These are phyloP conservation scores for Cyprinella venusta DNA, from an alignment of 2,797 vertebrate genomes.

Conservation along the genomic window DNA sequence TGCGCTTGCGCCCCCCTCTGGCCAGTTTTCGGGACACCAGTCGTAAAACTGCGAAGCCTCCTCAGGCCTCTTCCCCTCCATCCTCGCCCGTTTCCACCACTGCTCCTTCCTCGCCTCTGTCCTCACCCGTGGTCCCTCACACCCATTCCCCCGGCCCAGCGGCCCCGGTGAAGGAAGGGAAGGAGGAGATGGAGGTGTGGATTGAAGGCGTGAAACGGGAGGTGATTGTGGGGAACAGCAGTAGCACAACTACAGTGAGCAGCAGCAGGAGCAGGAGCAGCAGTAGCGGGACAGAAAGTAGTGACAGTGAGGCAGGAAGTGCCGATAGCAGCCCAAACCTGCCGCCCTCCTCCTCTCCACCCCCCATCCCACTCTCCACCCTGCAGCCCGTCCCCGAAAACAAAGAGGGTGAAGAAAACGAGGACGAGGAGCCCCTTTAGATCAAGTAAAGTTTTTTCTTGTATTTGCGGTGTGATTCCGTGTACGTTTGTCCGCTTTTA, in stretches of 20 bases:
- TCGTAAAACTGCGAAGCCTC: conserved; percentile 71
- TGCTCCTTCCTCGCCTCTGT: conserved; percentile 9
- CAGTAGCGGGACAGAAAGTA: conserved; percentile 39
- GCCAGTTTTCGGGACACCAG: conserved; percentile 88
- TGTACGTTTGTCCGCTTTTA: conserved; percentile 25
- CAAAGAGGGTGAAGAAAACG: conserved; percentile 55
- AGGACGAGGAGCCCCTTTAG: conserved; percentile 74
- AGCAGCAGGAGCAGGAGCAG: conserved; percentile 19
- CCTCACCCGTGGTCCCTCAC: conserved; percentile 9
- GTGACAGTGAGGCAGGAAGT: conserved; percentile 52
- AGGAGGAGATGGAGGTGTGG: conserved; percentile 72
- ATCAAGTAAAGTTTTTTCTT: conserved; percentile 53
- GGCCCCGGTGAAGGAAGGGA: background rate
- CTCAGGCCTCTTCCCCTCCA: conserved; percentile 60
- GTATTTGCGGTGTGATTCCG: conserved; percentile 55
- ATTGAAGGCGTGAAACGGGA: conserved; percentile 64
- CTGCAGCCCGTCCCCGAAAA: conserved; percentile 57
- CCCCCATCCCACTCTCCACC: conserved; percentile 61
- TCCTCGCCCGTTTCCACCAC: conserved; percentile 31
- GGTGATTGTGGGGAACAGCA: conserved; percentile 56
- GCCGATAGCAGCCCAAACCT: conserved; percentile 61
- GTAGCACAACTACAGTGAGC: conserved; percentile 44
- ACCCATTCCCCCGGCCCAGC: background rate
- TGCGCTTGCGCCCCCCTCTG: conserved; percentile 87
- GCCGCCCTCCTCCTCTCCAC: conserved; percentile 60